These are phyloP conservation scores for Stichodactyla mertensii DNA, from an alignment of 64 coral and sea anemone species.

Conservation along the genomic window DNA sequence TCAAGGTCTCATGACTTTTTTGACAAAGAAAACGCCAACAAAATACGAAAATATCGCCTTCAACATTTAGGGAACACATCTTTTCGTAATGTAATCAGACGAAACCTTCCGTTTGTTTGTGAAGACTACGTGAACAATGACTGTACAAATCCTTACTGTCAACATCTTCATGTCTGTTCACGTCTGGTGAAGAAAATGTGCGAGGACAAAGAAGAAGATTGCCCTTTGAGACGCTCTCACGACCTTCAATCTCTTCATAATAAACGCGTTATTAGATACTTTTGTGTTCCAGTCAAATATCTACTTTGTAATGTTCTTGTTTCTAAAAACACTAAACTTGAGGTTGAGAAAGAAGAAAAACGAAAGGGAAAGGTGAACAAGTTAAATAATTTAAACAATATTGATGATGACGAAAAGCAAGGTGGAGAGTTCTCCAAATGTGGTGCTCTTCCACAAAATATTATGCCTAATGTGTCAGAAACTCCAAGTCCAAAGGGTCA, in stretches of 20 bases:
- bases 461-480: neutral
- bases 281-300: neutral
- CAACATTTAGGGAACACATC: neutral
- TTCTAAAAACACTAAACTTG: neutral
- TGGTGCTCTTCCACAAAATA: neutral
- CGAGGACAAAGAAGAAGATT: conserved; percentile 4
- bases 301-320: neutral
- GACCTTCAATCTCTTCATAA: conserved; percentile 19
- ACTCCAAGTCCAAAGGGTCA: neutral
- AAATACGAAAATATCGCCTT: conserved; percentile 13
- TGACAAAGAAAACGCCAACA: conserved; percentile 23
- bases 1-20: conserved; percentile 36
- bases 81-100: conserved; percentile 8
- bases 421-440: neutral
- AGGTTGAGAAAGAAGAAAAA: neutral
- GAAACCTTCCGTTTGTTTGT: conserved; percentile 50
- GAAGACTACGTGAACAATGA: conserved; percentile 9
- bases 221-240: conserved; percentile 13
- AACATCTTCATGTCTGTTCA: conserved; percentile 28
- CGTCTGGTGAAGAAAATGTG: neutral
- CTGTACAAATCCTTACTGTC: conserved; percentile 13
- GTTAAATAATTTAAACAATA: neutral
- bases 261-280: conserved; percentile 21
- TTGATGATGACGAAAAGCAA: neutral
- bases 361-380: conserved; percentile 1